These are phyloP conservation scores for Neofelis nebulosa DNA, from an alignment of 2,113 vertebrate genomes.

Conservation along the genomic window DNA sequence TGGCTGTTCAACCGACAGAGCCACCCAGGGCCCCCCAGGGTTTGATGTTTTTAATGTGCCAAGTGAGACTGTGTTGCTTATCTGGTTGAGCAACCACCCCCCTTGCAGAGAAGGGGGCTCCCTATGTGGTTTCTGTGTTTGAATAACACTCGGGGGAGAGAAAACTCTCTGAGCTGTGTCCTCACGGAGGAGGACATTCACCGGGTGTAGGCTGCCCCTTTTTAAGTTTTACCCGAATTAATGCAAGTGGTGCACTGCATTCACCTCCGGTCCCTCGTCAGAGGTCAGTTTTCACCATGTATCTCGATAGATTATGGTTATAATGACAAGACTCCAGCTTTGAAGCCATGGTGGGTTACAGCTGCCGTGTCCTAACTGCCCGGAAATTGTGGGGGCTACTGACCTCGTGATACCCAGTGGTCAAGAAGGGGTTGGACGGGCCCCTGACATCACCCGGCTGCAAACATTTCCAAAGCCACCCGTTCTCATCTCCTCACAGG, in stretches of 20 bases:
- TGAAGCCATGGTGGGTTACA: background rate
- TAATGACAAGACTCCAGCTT: background rate
- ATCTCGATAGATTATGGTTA: background rate
- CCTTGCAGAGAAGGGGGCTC: too few species aligned
- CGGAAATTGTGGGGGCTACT: background rate
- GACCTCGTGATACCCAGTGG: too few species aligned
- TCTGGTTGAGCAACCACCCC: background rate
- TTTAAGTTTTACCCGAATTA: background rate
- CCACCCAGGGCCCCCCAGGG: background rate
- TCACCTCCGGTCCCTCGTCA: background rate
- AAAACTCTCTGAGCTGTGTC: background rate
- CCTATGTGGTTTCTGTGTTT: background rate
- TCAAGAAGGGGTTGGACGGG: background rate
- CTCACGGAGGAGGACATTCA: too few species aligned
- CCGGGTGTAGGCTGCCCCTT: background rate
- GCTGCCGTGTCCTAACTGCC: rapidly evolving
- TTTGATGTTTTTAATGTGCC: background rate
- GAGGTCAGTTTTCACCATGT: background rate
- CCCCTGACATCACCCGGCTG: background rate
- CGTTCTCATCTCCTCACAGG: background rate
- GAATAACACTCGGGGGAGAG: background rate
- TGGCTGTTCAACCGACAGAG: too few species aligned
- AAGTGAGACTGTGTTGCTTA: background rate
- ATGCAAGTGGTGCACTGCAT: background rate
- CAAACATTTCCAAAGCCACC: background rate